Base-by-base conservation (phyloP, 1,140 invertebrate species). In the Meloidogyne floridensis region DNA sequence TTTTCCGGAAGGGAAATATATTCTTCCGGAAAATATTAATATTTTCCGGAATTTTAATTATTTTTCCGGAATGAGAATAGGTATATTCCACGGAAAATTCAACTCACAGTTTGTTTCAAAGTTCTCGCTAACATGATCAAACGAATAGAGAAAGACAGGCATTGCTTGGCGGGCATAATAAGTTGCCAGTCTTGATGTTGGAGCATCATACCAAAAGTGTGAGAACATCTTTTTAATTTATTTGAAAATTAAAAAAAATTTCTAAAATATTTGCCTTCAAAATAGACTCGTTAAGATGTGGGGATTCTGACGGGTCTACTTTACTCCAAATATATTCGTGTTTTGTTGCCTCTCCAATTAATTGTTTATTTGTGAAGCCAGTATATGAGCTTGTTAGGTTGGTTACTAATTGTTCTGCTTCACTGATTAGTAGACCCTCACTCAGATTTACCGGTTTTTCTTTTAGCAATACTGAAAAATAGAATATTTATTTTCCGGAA, bases 131-230 rank as follows among this genome's bases (percentile, higher is more conserved):
- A 89, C 83, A 79, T 89, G 89, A 72, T 89, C 88, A 78, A 89
- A 89, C 42, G 89, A 90, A 73, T 89, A 89, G 13, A 89, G 80
- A 83, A 82, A 89, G n/a, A 89, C 88, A 53, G 89, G 87, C 18
- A 84, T 83, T 76, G 83, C 70, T 53, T 89, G 87, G 54, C 87
- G 85, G 2, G 80, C 74, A 75, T 89, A 89, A 76, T 84, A 85
- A 20, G 83, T 88, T 7, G 88, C 89, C 65, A 89, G 47, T 72
- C 88, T 78, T 11, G 88, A 83, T 43, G 88, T 84, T 51, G 88
- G 88, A 11, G 88, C 87, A 75, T 89, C 89, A 80, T 87, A 90
- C 88, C 88, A 89, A 77, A 89, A 89, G 59, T 89, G 88, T 1
- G 88, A 89, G 80, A 86, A 89, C 87, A 89, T 89, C 89, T 89